Evolutionary conservation across 1,140 invertebrate species (phyloP).

Genomic region (Tetramorium alpestre): DNA sequence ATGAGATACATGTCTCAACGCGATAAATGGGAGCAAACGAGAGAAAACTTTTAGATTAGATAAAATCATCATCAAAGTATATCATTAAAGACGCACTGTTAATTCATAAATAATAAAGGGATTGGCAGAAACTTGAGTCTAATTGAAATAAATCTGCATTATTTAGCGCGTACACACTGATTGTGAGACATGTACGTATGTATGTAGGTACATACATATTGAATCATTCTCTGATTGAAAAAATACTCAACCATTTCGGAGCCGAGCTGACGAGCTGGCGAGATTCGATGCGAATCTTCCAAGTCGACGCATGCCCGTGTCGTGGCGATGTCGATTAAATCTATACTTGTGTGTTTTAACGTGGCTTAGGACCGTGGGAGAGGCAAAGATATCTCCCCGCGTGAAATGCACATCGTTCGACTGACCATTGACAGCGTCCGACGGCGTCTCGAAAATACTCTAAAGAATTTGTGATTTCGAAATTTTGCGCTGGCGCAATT

Average conservation of each 20-base stretch:
- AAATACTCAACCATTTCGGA: conserved; percentile 17
- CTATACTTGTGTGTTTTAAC: conserved; percentile 41
- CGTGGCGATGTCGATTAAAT: conserved; percentile 35
- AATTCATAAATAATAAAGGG: neutral
- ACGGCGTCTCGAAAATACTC: neutral
- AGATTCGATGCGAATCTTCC: conserved; percentile 45
- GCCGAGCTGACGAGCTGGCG: neutral
- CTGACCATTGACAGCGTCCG: no score
- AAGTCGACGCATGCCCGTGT: neutral
- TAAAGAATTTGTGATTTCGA: neutral
- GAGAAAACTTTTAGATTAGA: neutral
- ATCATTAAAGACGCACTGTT: neutral
- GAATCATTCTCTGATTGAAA: conserved; percentile 25
- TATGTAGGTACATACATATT: no score
- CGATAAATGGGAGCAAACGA: neutral
- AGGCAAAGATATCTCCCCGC: no score
- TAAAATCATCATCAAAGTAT: neutral
- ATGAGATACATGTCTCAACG: neutral
- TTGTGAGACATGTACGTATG: no score
- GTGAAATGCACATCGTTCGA: neutral
- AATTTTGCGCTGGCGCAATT: no score
- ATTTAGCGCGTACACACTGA: neutral
- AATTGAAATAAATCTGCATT: neutral
- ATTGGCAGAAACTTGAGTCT: neutral
- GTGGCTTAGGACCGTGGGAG: conserved; percentile 22